Evolutionary conservation across 92 coral and sea anemone genomes (phyloP).

Genomic region (Palythoa heliodiscus): DNA sequence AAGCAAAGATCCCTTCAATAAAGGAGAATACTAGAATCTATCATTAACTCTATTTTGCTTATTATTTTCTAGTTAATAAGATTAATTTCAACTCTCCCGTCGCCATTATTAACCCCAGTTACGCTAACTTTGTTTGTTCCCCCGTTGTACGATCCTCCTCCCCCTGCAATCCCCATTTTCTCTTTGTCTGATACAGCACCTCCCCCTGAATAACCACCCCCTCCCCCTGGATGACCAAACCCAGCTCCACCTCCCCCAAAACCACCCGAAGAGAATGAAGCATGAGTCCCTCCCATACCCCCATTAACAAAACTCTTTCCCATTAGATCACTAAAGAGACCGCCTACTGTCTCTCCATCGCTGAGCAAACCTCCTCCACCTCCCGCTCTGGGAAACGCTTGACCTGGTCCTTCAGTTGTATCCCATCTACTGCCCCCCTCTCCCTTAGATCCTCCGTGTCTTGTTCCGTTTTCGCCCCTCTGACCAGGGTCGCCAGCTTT

Average conservation of each 20-base stretch:
- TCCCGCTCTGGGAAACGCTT: constrained; percentile 28
- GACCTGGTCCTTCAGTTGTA: background rate
- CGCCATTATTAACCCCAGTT: constrained; percentile 60
- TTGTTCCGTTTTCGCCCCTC: constrained; percentile 61
- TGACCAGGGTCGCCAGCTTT: constrained; percentile 79
- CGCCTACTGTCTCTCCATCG: constrained; percentile 38
- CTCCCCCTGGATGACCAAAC: constrained; percentile 71
- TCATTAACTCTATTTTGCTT: background rate
- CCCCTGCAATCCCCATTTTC: constrained; percentile 62
- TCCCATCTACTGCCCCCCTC: constrained; percentile 56
- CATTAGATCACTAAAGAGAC: background rate
- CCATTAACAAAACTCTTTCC: constrained; percentile 61
- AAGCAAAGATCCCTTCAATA: too few relatives aligned
- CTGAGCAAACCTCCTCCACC: constrained; percentile 69
- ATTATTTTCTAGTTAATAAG: background rate
- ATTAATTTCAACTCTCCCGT: constrained; percentile 63
- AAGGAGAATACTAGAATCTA: too few relatives aligned
- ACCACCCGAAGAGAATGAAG: constrained; percentile 49
- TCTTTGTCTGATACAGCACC: constrained; percentile 59
- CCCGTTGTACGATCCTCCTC: constrained; percentile 76
- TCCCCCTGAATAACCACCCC: constrained; percentile 89
- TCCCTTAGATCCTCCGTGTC: constrained; percentile 66
- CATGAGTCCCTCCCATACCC: constrained; percentile 59
- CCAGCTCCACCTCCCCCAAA: constrained; percentile 87
- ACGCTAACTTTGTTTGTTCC: constrained; percentile 56